Evolutionary conservation across 2,888 invertebrate genomes (phyloP), one percentile per base, ranked within the genome.

Genomic region (Laspeyria flexula): DNA sequence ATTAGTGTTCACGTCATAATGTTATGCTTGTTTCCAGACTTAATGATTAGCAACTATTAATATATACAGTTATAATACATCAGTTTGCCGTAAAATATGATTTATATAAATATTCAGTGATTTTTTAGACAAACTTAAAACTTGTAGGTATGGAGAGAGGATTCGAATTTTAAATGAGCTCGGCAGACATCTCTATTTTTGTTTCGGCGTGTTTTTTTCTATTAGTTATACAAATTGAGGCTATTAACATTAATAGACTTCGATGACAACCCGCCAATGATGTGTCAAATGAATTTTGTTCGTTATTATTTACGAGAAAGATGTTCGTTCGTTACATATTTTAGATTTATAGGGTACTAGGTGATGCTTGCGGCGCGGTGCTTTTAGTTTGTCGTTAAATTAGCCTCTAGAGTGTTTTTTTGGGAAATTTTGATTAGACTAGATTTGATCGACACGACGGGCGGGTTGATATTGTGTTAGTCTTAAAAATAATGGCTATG

Each of bases 161-260:
- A 66, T 66, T 60, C 57, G 53, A 44, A 55, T 65, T 61, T 59
- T 45, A 57, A 38, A 38, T 31, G 31, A 31, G 31, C 31, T 31
- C 6, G 43, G 52, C 41, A 25, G 48, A 71, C 55, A 47, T 53
- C 70, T 71, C 57, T 59, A 70, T 75, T 68, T 73, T 72, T 41
- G 13, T 31, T 2, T 12, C 12, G 31, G 41, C 18, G 43, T 33
- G 49, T 48, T 46, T 55, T 52, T 54, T 42, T 55, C 12, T 55
- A 43, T 37, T 52, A n/a, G n/a, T n/a, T n/a, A 60, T 52, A 68
- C 57, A 68, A 69, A 70, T 71, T 63, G 68, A 56, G 47, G 46
- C 59, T 45, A 67, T 66, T 66, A 67, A 62, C 56, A 54, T 61
- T 64, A 65, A 70, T 67, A 60, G 51, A 59, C 55, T 47, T 12